Percentiles rank a stretch among this genome's conserved stretches.
phyloP scores from a whole-genome alignment of 2,113 vertebrate species.

The Oreochromis tanganicae region DNA sequence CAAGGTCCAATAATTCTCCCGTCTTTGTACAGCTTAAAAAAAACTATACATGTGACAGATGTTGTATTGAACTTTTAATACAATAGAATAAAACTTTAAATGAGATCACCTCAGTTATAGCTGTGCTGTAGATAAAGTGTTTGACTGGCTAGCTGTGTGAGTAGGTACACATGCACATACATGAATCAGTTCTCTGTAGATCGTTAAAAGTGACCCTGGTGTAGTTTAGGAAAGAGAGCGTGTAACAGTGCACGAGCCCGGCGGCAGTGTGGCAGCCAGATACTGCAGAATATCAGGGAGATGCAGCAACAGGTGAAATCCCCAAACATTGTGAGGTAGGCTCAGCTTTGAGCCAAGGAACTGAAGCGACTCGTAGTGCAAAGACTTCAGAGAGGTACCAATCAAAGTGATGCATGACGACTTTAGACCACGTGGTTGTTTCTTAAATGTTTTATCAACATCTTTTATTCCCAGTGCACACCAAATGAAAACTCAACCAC shows the following conservation, averaged over 20 bases:
- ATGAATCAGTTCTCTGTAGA: not conserved
- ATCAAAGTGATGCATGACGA: rapidly evolving
- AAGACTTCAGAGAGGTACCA: rapidly evolving
- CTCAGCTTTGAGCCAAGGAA: not conserved
- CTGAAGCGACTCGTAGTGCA: not conserved
- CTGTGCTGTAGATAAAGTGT: not conserved
- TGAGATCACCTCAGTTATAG: not conserved
- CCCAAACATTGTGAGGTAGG: not conserved
- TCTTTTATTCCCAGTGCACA: not conserved
- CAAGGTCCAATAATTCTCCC: not conserved
- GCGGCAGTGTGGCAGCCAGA: not conserved
- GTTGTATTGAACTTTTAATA: not conserved
- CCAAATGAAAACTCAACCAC: not conserved
- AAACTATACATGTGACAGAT: rapidly evolving
- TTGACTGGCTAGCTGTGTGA: not conserved
- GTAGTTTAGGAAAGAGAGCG: not conserved
- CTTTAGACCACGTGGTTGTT: rapidly evolving
- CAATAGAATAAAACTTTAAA: not conserved
- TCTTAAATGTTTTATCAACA: not conserved
- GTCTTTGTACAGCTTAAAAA: not conserved
- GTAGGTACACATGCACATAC: not conserved
- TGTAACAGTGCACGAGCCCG: not conserved
- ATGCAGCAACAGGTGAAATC: not conserved
- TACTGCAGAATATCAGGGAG: not conserved
- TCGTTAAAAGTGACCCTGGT: not conserved